These are phyloP conservation scores for Tubulanus polymorphus DNA, from an alignment of 2,888 invertebrate genomes.

Conservation along the genomic window DNA sequence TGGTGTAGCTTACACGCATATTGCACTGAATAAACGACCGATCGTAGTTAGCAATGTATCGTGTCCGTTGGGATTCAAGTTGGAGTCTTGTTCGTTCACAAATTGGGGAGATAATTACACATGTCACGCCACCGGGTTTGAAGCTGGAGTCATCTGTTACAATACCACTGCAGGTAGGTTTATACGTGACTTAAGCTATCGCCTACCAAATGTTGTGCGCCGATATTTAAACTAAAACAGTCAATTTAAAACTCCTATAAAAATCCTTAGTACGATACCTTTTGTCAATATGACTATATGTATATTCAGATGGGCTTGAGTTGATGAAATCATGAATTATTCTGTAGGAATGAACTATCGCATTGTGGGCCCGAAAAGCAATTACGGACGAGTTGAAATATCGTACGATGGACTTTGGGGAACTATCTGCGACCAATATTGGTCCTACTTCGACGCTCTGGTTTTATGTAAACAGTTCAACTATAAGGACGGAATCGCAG, in stretches of 20 bases:
- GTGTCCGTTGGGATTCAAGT: constrained; percentile 30
- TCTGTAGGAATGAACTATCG: constrained; percentile 2
- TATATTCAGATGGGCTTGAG: no score
- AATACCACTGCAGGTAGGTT: constrained; percentile 27
- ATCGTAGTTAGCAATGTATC: constrained; percentile 28
- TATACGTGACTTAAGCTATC: neutral
- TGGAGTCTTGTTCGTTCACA: constrained; percentile 27
- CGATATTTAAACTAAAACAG: no score
- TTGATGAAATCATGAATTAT: no score
- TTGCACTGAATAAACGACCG: constrained; percentile 35
- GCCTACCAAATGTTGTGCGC: no score
- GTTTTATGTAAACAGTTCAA: constrained; percentile 33
- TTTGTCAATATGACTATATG: no score
- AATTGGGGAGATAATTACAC: constrained; percentile 23
- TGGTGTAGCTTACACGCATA: constrained; percentile 37
- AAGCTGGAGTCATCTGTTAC: constrained; percentile 42
- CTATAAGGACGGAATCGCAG: constrained; percentile 26
- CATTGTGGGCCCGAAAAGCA: no score
- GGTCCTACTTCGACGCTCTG: constrained; percentile 28
- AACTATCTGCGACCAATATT: constrained; percentile 32
- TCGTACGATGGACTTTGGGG: constrained; percentile 25
- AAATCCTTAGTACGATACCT: no score
- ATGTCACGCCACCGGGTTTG: constrained; percentile 26
- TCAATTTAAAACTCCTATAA: no score
- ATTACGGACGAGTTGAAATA: constrained; percentile 30